Evolutionary conservation across 2,888 invertebrate species (phyloP), one percentile per base, ranked within the genome.

Genomic region (Apodemia mormo): DNA sequence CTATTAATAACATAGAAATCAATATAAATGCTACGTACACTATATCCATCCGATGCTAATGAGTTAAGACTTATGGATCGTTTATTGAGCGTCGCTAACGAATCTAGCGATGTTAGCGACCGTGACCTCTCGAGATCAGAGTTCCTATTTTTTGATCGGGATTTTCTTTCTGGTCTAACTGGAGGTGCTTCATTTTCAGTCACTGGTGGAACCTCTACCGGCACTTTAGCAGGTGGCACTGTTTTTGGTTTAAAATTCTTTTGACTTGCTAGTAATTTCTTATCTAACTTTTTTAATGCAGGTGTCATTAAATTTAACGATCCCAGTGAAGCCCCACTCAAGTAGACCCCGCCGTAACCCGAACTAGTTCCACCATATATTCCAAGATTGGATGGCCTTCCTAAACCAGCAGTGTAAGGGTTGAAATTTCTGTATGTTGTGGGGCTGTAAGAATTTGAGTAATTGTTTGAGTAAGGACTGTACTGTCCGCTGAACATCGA

Each of bases 21-120:
- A 45, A 45, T 22, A 68, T 40, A 67, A 77, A 89, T 49, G 9
- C n/a, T 67, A 74, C 96, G 94, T 96, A 97, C 97, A 94, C 95
- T 95, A 83, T 97, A 97, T 93, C 97, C 97, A 91, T 97, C 97
- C 72, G 97, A 97, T 79, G 96, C 95, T 74, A 96, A 92, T 14
- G 96, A 96, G 66, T 94, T 95, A 76, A 96, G 33, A 85, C 96
- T 96, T 72, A 95, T 85, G 3, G 95, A 95, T 69, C 95, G 90
- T 76, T 85, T 93, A 82, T 78, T 93, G 82, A 94, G 89, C 14
- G 81, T 78, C 6, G 79, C 85, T 49, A 81, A 66, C 0, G 84
- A 82, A 68, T 89, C 89, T 68, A 92, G 84, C 9, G 89, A 86
- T 71, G 84, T 89, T 54, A 92, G 86, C 37, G 93, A 93, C 61